A percentile compares a stretch with the other conserved stretches of the same genome.
These are phyloP conservation scores for Murina feae DNA, from an alignment of 2,113 vertebrate genomes.

Conservation along the genomic window DNA sequence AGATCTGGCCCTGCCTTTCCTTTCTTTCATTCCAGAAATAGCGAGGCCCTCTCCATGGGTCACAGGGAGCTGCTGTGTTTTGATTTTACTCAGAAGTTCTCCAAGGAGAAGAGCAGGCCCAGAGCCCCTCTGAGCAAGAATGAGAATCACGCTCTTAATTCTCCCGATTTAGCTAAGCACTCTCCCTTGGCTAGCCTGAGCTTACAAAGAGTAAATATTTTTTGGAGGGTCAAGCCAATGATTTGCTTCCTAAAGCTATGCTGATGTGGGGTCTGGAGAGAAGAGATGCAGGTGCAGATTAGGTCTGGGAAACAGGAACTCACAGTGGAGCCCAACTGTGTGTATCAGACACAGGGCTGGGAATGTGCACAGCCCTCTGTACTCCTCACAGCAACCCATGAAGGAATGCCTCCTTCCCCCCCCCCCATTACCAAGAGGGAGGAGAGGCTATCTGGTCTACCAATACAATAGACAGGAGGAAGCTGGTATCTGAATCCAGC, in stretches of 20 bases:
- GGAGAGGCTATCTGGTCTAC: not conserved
- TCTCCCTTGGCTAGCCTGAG: not conserved
- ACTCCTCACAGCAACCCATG: not conserved
- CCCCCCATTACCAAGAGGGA: not conserved
- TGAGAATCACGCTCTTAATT: not conserved
- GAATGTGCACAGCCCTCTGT: not conserved
- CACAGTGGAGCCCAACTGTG: not conserved
- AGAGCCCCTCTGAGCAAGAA: conserved; percentile 9
- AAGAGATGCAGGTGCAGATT: not conserved
- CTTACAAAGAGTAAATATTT: conserved; percentile 65
- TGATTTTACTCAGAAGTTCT: conserved; percentile 55
- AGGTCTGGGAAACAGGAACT: not conserved
- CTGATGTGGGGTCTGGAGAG: conserved; percentile 3
- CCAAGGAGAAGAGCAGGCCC: not conserved
- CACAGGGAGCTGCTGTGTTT: not conserved
- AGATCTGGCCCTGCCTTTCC: not conserved
- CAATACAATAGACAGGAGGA: too few species aligned
- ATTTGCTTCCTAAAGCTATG: conserved; percentile 62
- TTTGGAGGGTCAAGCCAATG: conserved; percentile 24
- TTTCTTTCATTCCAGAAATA: conserved; percentile 55
- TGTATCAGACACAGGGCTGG: not conserved
- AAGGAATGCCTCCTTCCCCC: not conserved
- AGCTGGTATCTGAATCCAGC: not conserved
- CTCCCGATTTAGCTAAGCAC: conserved; percentile 53
- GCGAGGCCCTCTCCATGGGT: not conserved